Percentiles rank a stretch among this genome's conserved stretches.
phyloP scores from a whole-genome alignment of 2,888 invertebrate genomes.

The Chloroclystis v-ata region DNA sequence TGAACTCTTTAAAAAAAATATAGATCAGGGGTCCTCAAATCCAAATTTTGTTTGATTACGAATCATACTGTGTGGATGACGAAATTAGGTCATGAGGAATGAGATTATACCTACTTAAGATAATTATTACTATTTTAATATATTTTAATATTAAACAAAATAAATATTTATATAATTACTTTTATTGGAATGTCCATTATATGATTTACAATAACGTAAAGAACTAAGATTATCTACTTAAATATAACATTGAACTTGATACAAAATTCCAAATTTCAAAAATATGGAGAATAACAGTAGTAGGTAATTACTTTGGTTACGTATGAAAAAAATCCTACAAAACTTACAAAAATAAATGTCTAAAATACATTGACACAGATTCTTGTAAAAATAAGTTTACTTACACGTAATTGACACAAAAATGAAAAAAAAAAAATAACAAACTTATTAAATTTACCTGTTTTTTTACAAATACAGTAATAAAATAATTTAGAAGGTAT shows the following conservation, averaged over 20 bases:
- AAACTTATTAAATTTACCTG: slow-evolving; percentile 10
- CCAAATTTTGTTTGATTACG: too few species aligned
- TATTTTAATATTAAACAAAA: too few species aligned
- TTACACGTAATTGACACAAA: background rate
- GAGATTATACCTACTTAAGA: too few species aligned
- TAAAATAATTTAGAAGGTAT: slow-evolving; percentile 31
- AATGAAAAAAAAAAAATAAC: slow-evolving; percentile 9
- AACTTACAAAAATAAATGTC: too few species aligned
- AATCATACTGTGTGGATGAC: too few species aligned
- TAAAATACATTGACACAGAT: background rate
- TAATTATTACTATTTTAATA: too few species aligned
- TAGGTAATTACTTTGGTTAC: slow-evolving; percentile 62
- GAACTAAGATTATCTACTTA: slow-evolving; percentile 43
- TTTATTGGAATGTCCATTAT: slow-evolving; percentile 71
- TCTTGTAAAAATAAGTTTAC: slow-evolving; percentile 10
- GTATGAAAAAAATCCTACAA: slow-evolving; percentile 22
- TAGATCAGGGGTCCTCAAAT: too few species aligned
- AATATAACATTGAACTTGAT: slow-evolving; percentile 37
- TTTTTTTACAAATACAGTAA: slow-evolving; percentile 16
- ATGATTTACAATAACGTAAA: slow-evolving; percentile 51
- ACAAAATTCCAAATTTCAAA: slow-evolving; percentile 40
- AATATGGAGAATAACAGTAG: slow-evolving; percentile 58
- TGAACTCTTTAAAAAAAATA: too few species aligned
- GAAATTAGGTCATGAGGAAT: too few species aligned
- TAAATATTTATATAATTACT: slow-evolving; percentile 46